A percentile compares a stretch with the other conserved stretches of the same genome.
Evolutionary conservation across 2,113 vertebrate species (phyloP).

Genomic region (Casuarius casuarius): DNA sequence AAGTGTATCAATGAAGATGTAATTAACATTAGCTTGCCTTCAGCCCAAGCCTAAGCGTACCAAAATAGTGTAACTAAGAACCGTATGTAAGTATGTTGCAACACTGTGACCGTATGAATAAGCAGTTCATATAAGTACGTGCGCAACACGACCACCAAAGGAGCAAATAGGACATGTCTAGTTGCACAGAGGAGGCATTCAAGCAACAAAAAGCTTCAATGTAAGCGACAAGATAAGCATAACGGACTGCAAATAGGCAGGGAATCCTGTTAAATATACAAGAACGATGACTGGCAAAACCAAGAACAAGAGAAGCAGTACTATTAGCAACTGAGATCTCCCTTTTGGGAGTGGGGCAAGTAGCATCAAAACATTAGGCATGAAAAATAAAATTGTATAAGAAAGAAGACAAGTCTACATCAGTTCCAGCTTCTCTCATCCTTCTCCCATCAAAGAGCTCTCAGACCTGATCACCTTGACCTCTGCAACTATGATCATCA

Average conservation of each 20-base stretch:
- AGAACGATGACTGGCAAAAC: not conserved
- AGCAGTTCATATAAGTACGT: not conserved
- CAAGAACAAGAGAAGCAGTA: not conserved
- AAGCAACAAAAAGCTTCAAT: not conserved
- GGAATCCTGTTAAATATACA: not conserved
- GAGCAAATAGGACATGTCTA: not conserved
- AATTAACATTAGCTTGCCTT: not conserved
- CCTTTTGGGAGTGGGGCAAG: not conserved
- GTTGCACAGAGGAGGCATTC: not conserved
- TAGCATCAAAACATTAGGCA: not conserved
- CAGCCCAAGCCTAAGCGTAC: not conserved
- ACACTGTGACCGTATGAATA: not conserved
- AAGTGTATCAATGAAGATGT: not conserved
- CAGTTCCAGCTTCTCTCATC: not conserved
- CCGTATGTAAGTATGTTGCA: not conserved
- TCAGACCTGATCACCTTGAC: not conserved
- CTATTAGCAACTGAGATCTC: not conserved
- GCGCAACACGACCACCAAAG: not conserved
- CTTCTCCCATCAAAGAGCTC: not conserved
- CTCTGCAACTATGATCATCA: not conserved
- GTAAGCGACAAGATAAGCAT: not conserved
- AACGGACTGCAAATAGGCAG: not conserved
- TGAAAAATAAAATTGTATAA: not conserved
- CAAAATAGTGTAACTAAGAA: not conserved
- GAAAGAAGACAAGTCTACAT: not conserved